Percentiles rank a stretch among this genome's conserved stretches.
phyloP scores from a whole-genome alignment of 2,797 vertebrate genomes.

The Sebastes itinus region DNA sequence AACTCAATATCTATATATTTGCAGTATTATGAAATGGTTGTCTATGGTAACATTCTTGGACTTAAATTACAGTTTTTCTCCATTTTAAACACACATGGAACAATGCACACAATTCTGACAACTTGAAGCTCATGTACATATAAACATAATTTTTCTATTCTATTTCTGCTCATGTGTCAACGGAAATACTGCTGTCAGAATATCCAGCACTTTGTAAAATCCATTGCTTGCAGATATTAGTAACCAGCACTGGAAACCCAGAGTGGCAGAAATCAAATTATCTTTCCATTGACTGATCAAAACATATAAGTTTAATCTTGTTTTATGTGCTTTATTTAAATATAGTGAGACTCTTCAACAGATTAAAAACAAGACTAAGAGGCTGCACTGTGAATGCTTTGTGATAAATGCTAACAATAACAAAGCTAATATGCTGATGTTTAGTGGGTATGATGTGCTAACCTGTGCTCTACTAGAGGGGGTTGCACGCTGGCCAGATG shows the following conservation, averaged over 20 bases:
- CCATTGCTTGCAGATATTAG: background rate
- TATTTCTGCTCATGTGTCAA: no score
- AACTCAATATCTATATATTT: no score
- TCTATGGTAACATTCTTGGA: no score
- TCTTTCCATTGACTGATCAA: background rate
- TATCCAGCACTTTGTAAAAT: background rate
- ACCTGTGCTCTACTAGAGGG: background rate
- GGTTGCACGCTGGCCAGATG: background rate
- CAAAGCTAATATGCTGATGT: background rate
- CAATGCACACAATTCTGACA: no score
- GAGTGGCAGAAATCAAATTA: background rate
- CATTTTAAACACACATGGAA: no score
- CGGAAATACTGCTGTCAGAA: background rate
- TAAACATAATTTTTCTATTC: no score
- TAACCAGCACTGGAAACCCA: background rate
- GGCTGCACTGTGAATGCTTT: background rate
- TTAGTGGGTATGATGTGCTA: background rate
- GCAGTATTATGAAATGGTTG: no score
- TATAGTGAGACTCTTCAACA: background rate
- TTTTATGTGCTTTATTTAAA: background rate
- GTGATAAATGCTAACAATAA: background rate
- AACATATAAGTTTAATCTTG: background rate
- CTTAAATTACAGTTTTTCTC: no score
- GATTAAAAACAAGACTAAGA: background rate
- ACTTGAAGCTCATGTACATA: no score